Percentiles rank a stretch among this genome's conserved stretches.
Evolutionary conservation across 2,113 vertebrate species (phyloP).

Genomic region (Sphyrna mokarran): DNA sequence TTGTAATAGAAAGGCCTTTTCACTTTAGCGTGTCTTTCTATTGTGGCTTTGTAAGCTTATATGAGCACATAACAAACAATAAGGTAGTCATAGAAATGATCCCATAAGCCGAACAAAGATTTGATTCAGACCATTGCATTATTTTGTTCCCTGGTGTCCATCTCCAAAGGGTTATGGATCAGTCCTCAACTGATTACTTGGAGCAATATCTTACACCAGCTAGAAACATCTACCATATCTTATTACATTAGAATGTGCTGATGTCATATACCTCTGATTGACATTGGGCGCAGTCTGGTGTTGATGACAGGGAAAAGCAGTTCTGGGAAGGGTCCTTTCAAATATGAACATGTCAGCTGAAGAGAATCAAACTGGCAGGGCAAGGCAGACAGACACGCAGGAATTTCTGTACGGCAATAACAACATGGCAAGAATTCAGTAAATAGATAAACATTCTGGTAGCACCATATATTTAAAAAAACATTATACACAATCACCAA

Average conservation of each 20-base stretch:
- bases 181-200: not conserved
- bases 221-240: not conserved
- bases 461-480: not conserved
- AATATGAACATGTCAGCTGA: slow-evolving; percentile 9
- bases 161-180: not conserved
- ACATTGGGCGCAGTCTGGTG: slow-evolving; percentile 13
- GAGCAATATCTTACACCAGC: not conserved
- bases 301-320: slow-evolving; percentile 14
- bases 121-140: not conserved
- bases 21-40: not conserved
- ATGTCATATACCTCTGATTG: not conserved
- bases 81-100: not conserved
- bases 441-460: slow-evolving; percentile 1
- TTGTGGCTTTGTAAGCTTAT: not conserved
- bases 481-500: not conserved
- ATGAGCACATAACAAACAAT: not conserved
- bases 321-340: not conserved
- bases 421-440: slow-evolving; percentile 3
- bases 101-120: not conserved
- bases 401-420: not conserved
- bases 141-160: not conserved
- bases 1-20: not conserved
- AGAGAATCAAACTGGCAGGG: no score
- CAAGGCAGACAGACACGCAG: no score
- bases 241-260: not conserved